Base-by-base conservation (phyloP, 2,797 vertebrate species). In the Molossus molossus region DNA sequence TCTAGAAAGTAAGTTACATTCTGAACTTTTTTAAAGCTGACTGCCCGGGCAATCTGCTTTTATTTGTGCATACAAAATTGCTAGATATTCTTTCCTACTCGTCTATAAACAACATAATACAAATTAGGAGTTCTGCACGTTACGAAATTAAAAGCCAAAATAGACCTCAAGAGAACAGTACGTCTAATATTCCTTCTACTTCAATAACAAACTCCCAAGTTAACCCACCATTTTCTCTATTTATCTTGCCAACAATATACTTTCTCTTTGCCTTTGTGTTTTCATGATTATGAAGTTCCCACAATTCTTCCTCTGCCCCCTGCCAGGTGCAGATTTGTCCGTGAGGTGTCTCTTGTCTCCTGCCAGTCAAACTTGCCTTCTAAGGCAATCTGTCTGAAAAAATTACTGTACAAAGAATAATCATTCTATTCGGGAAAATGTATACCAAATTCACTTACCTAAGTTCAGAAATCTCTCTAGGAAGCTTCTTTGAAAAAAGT, bases 61-160 rank as follows among this genome's bases (percentile, higher is more conserved):
- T 67, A 82, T 81, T 77, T 45, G 58, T 87, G 14, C 40, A 65
- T 65, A n/a, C 82, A 65, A 86, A 92, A 27, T 84, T 76, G 23
- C 27, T 48, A 57, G 33, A 84, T 55, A 84, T 40, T 93, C 65
- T 81, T 86, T 67, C 14, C 13, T 18, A n/a, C 11, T 77, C 17
- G 25, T 37, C 53, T 70, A 50, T 57, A 69, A 70, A 27, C 64
- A 37, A 53, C 15, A 29, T 64, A 82, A 53, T 37, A 29, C n/a
- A 73, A 67, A 67, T 90, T 84, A 83, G 25, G 5, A 62, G 37
- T 33, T 58, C 53, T 5, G 86, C 5, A 55, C 17, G 40, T 33
- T 48, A 76, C 70, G 69, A 82, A 75, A 83, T 87, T 77, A 65
- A 91, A 91, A 91, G n/a, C 6, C 57, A 87, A 50, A 88, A 37